Percentiles rank a stretch among this genome's conserved stretches.
Conservation (phyloP, 2,888 invertebrate species). For the Theretra japonica region DNA sequence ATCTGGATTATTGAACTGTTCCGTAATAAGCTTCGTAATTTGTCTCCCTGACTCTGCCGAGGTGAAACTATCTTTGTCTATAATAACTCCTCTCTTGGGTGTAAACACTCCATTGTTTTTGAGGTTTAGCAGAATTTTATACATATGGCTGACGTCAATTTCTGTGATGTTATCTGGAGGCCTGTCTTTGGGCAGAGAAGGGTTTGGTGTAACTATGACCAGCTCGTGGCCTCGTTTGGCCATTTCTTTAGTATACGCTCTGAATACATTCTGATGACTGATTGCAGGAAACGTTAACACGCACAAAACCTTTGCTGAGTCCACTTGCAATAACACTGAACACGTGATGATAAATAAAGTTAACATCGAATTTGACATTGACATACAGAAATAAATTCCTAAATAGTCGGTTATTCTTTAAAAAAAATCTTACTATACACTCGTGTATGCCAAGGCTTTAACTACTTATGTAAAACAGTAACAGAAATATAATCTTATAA, state of each 20-base stretch:
- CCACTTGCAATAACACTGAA: background rate
- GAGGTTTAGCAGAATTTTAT: slow-evolving; percentile 12
- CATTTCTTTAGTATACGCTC: slow-evolving; percentile 57
- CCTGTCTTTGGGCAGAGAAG: slow-evolving; percentile 42
- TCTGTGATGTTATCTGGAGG: slow-evolving; percentile 56
- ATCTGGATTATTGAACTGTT: slow-evolving; percentile 17
- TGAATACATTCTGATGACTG: slow-evolving; percentile 67
- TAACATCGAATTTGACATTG: background rate
- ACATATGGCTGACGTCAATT: slow-evolving; percentile 52
- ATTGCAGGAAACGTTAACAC: slow-evolving; percentile 57
- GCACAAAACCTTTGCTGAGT: background rate
- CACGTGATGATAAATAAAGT: background rate
- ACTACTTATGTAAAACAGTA: no score
- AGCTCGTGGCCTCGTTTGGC: slow-evolving; percentile 67
- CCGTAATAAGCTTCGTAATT: background rate
- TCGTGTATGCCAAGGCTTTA: background rate
- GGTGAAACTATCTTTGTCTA: background rate
- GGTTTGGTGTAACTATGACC: slow-evolving; percentile 61
- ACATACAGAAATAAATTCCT: background rate
- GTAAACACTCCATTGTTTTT: background rate
- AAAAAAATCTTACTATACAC: background rate
- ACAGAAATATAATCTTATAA: no score
- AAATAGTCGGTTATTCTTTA: no score
- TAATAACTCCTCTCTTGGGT: slow-evolving; percentile 27
- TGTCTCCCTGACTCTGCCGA: background rate